Evolutionary conservation across 64 coral and sea anemone genomes (phyloP).

Genomic region (Montipora sp.): DNA sequence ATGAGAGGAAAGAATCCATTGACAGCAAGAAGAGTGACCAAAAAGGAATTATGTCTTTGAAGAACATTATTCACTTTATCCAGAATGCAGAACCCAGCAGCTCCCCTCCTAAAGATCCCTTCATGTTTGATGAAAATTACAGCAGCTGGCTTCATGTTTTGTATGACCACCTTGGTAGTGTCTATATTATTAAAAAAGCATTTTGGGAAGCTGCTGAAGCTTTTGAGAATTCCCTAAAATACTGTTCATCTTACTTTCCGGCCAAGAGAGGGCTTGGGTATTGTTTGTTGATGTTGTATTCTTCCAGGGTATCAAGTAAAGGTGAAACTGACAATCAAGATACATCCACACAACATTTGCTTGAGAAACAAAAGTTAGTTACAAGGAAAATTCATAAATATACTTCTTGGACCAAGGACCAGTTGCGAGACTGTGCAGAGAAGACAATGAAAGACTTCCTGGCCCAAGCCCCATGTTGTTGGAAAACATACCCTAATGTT

Average conservation of each 20-base stretch:
- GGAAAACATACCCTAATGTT: slow-evolving; percentile 81
- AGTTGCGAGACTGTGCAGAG: slow-evolving; percentile 3
- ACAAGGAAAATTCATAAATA: neutral
- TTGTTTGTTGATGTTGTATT: slow-evolving; percentile 38
- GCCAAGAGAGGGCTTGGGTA: slow-evolving; percentile 73
- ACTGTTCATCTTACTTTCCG: slow-evolving; percentile 66
- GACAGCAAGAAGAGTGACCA: slow-evolving; percentile 43
- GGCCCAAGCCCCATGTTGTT: slow-evolving; percentile 72
- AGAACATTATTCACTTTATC: slow-evolving; percentile 78
- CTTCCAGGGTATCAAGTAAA: neutral
- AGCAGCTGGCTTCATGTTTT: slow-evolving; percentile 84
- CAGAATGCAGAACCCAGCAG: slow-evolving; percentile 66
- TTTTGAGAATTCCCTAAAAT: slow-evolving; percentile 59
- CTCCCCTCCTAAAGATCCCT: slow-evolving; percentile 22
- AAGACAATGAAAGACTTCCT: slow-evolving; percentile 62
- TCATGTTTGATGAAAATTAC: slow-evolving; percentile 63
- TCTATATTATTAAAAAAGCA: slow-evolving; percentile 21
- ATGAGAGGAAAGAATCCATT: neutral
- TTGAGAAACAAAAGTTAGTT: neutral
- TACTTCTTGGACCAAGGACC: slow-evolving; percentile 22
- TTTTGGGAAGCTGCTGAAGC: slow-evolving; percentile 55
- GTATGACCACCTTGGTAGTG: slow-evolving; percentile 21
- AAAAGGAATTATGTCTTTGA: neutral
- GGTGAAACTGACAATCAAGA: neutral
- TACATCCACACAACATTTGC: neutral